phyloP scores from a whole-genome alignment of 1,140 invertebrate species.

The Drosophila paulistorum region DNA sequence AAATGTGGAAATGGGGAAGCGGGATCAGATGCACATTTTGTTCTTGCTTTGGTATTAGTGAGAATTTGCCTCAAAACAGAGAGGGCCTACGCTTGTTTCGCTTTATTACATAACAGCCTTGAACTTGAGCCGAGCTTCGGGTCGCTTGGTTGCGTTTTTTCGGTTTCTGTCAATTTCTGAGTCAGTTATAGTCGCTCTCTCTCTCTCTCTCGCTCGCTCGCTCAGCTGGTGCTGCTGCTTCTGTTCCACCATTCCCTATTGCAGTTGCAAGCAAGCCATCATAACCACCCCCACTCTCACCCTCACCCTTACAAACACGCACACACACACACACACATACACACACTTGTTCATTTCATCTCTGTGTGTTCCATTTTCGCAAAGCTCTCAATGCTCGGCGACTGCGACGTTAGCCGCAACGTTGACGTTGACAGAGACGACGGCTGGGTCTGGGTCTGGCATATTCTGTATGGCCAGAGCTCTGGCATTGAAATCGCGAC shows the following conservation, averaged over 20 bases:
- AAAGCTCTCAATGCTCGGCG: slow-evolving; percentile 41
- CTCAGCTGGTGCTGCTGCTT: slow-evolving; percentile 14
- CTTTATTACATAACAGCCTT: slow-evolving; percentile 82
- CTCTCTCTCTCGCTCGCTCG: too few relatives aligned
- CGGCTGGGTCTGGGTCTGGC: slow-evolving; percentile 39
- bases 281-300: slow-evolving; percentile 7
- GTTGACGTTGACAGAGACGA: slow-evolving; percentile 21
- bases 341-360: slow-evolving; percentile 35
- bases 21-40: slow-evolving; percentile 46
- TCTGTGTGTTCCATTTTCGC: slow-evolving; percentile 26
- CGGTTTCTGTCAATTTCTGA: slow-evolving; percentile 34
- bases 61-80: slow-evolving; percentile 6
- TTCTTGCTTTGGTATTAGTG: neutral
- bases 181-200: slow-evolving; percentile 32
- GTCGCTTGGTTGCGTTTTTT: slow-evolving; percentile 49
- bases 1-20: slow-evolving; percentile 16
- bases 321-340: slow-evolving; percentile 1
- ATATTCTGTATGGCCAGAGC: slow-evolving; percentile 56
- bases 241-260: slow-evolving; percentile 15
- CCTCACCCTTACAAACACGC: neutral
- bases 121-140: slow-evolving; percentile 77
- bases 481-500: slow-evolving; percentile 77
- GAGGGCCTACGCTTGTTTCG: slow-evolving; percentile 35
- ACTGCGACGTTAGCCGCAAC: slow-evolving; percentile 16
- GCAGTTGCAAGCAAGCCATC: slow-evolving; percentile 17